These are phyloP conservation scores for Pseudomugil tenellus DNA, from an alignment of 2,797 vertebrate species.

Conservation along the genomic window DNA sequence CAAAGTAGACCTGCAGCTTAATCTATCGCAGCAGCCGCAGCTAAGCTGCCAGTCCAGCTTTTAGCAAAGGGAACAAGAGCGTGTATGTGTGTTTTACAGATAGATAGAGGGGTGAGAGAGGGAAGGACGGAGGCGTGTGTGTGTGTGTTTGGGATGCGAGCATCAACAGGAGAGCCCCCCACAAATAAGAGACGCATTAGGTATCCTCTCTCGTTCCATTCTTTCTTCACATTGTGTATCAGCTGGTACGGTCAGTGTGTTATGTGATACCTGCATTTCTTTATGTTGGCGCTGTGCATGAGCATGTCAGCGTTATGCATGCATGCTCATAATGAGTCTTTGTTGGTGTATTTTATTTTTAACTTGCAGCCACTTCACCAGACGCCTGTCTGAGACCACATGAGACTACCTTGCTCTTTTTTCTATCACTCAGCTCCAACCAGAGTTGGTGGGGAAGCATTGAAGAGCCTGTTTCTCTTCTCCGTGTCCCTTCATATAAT, in stretches of 20 bases:
- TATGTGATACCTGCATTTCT: conserved; percentile 32
- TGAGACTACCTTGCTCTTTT: conserved; percentile 36
- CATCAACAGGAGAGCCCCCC: conserved; percentile 65
- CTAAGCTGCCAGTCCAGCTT: conserved; percentile 76
- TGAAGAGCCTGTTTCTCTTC: conserved; percentile 13
- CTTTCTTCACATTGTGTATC: conserved; percentile 59
- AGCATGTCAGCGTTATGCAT: conserved; percentile 28
- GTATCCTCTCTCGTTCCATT: conserved; percentile 42
- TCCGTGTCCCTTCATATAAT: conserved; percentile 50
- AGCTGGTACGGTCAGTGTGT: conserved; percentile 58
- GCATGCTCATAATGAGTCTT: conserved; percentile 12
- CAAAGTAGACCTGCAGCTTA: conserved; percentile 78
- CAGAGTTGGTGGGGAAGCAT: conserved; percentile 34
- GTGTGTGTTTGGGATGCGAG: conserved; percentile 49
- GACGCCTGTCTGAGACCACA: conserved; percentile 41
- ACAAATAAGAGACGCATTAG: conserved; percentile 64
- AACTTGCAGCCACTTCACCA: conserved; percentile 31
- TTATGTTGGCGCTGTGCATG: conserved; percentile 37
- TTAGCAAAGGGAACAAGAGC: conserved; percentile 65
- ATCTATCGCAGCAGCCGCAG: conserved; percentile 76
- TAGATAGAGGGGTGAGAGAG: conserved; percentile 15
- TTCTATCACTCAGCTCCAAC: conserved; percentile 36
- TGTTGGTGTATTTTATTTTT: conserved; percentile 4
- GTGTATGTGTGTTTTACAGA: conserved; percentile 55
- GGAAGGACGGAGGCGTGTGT: conserved; percentile 50